A percentile compares a stretch with the other conserved stretches of the same genome.
These are phyloP conservation scores for Chaetogeoica ovagalla DNA, from an alignment of 2,888 invertebrate species.

Conservation along the genomic window DNA sequence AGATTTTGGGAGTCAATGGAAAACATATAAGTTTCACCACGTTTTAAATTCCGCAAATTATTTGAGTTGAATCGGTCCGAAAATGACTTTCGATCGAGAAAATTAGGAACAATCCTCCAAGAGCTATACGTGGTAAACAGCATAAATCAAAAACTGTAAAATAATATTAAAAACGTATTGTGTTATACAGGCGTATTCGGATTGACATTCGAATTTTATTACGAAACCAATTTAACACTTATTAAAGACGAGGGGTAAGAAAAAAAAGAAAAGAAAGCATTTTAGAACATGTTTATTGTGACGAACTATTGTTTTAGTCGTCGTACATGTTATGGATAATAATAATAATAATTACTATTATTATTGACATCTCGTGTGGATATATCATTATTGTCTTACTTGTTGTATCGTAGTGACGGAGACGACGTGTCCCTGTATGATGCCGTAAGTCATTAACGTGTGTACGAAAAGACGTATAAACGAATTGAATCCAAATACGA, in stretches of 20 bases:
- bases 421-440: constrained; percentile 35
- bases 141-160: constrained; percentile 35
- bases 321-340: no score
- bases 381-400: background rate
- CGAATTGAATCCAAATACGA: constrained; percentile 76
- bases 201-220: background rate
- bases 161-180: background rate
- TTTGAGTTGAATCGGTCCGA: background rate
- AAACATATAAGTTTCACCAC: background rate
- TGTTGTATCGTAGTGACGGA: constrained; percentile 34
- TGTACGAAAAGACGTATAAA: constrained; percentile 43
- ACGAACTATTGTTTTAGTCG: no score
- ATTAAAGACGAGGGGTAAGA: no score
- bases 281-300: no score
- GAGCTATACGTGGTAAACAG: constrained; percentile 17
- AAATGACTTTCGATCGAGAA: constrained; percentile 8
- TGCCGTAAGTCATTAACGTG: constrained; percentile 61
- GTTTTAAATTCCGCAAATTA: constrained; percentile 5
- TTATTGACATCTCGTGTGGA: no score
- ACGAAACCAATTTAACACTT: no score
- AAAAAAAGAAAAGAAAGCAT: no score
- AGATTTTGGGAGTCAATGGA: no score
- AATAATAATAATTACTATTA: background rate
- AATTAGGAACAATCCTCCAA: constrained; percentile 21
- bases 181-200: background rate